Evolutionary conservation across 1,140 invertebrate genomes (phyloP), one percentile per base, ranked within the genome.

Genomic region (Nixonia krombeini): DNA sequence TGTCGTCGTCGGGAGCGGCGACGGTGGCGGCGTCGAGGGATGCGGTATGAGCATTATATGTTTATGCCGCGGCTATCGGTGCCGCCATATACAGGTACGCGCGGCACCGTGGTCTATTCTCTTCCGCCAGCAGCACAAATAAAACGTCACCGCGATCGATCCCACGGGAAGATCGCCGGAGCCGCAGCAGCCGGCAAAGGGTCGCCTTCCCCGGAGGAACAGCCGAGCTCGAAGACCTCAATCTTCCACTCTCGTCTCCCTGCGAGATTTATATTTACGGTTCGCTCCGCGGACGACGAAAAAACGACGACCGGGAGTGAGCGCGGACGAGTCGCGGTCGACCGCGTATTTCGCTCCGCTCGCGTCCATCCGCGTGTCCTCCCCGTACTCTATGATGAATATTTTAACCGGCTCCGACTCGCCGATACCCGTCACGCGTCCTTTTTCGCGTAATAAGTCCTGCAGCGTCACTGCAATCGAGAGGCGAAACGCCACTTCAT

Each of bases 191-290:
- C 23, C 44, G 35, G 56, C 47, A 70, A 70, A 65, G 62, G 62
- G 52, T 65, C 55, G 55, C 53, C 49, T 31, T 33, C 45, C 28
- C 46, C 40, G 47, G 55, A n/a, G n/a, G n/a, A n/a, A n/a, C 58
- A 61, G n/a, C 2, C 41, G 26, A 16, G 28, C 49, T 51, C 12
- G 8, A 41, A 62, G 49, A 57, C 57, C 44, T 50, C 42, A 52
- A 55, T 55, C 50, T 53, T 53, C 41, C 16, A 29, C 51, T 53
- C 50, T 13, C 28, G 38, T 45, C 51, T 51, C n/a, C n/a, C 51
- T 33, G 40, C 18, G 51, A 62, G 57, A 62, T 71, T 71, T 66
- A 71, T 70, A 53, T 71, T 65, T 71, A 71, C 66, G 62, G 51
- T 51, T 49, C 23, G 42, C 47, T 41, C n/a, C 40, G 68, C 46